phyloP scores from a whole-genome alignment of 1,140 invertebrate species.

The Micrasema longulum region DNA sequence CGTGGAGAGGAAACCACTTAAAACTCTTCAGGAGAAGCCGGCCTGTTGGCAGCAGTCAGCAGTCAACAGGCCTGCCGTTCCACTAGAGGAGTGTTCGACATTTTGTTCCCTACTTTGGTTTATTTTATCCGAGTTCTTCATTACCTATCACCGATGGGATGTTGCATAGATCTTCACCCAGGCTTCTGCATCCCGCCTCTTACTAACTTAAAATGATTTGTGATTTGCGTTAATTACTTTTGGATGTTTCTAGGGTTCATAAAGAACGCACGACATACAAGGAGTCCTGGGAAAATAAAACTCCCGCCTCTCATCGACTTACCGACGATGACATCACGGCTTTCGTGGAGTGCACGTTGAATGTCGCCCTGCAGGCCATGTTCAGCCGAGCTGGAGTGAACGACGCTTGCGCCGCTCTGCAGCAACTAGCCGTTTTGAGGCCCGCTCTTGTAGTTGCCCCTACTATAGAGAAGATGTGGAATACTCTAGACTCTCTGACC shows the following conservation, averaged over 20 bases:
- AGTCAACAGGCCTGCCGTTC: too few relatives aligned
- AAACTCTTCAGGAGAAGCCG: too few relatives aligned
- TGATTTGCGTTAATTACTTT: too few relatives aligned
- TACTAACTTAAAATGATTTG: too few relatives aligned
- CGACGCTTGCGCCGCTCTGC: constrained; percentile 77
- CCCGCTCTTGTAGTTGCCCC: constrained; percentile 87
- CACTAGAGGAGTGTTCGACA: too few relatives aligned
- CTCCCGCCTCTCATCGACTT: constrained; percentile 77
- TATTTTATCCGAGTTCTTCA: too few relatives aligned
- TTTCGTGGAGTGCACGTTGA: constrained; percentile 83
- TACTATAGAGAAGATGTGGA: constrained; percentile 83
- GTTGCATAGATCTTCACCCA: too few relatives aligned
- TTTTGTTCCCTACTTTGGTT: too few relatives aligned
- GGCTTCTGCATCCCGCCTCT: too few relatives aligned
- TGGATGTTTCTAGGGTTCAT: constrained; percentile 58
- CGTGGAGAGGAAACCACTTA: too few relatives aligned
- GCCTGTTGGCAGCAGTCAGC: too few relatives aligned
- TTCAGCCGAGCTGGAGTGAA: constrained; percentile 78
- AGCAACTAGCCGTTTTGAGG: constrained; percentile 81
- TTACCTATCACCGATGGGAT: too few relatives aligned
- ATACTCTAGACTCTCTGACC: constrained; percentile 84
- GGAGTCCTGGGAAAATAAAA: constrained; percentile 75
- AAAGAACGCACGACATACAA: constrained; percentile 61
- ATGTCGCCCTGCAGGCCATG: constrained; percentile 78
- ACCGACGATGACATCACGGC: constrained; percentile 85